phyloP scores from a whole-genome alignment of 2,888 invertebrate species.

The Hymenopus coronatus region DNA sequence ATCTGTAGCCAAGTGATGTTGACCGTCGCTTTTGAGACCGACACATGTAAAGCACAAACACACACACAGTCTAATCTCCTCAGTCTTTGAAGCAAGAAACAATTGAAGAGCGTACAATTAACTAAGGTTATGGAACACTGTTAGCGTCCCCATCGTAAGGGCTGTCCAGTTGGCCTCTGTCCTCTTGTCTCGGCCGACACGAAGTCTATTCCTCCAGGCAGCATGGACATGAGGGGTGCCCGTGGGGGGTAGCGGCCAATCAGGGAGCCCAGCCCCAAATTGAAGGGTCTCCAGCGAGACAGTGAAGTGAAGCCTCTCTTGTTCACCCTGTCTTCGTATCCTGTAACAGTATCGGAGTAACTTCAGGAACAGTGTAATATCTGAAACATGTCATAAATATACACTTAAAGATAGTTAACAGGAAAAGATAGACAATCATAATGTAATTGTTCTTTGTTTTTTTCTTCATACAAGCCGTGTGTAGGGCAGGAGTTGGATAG shows the following conservation, averaged over 20 bases:
- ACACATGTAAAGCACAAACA: neutral
- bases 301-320: conserved; percentile 50
- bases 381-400: too few species aligned
- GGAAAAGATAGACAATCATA: too few species aligned
- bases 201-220: conserved; percentile 36
- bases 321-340: neutral
- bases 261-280: conserved; percentile 41
- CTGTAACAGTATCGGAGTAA: neutral
- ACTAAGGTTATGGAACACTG: neutral
- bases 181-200: conserved; percentile 47
- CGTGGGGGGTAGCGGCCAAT: conserved; percentile 30
- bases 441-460: too few species aligned
- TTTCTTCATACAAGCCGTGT: too few species aligned
- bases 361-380: neutral
- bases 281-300: conserved; percentile 49
- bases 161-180: conserved; percentile 42
- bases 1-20: too few species aligned
- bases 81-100: neutral
- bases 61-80: neutral
- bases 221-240: conserved; percentile 36
- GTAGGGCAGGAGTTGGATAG: too few species aligned
- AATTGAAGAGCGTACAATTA: neutral
- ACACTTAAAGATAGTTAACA: neutral
- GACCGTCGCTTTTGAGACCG: neutral
- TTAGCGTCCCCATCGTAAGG: conserved; percentile 50